These are phyloP conservation scores for Calameuta filiformis DNA, from an alignment of 2,888 invertebrate species.

Conservation along the genomic window DNA sequence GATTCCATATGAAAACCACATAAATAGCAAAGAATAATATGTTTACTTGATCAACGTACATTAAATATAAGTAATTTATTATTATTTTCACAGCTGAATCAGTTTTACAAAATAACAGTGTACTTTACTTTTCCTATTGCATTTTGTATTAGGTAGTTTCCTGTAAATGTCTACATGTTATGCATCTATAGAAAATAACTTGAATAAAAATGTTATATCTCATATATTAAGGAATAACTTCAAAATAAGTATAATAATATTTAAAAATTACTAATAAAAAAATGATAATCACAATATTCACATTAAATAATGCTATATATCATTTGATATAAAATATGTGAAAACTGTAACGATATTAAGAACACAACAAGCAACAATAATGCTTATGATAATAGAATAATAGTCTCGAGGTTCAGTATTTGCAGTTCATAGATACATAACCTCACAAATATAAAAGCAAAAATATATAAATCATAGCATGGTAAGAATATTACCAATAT, in stretches of 20 bases:
- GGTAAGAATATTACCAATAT: neutral
- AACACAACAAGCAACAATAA: neutral
- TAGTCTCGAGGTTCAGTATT: neutral
- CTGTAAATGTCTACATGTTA: too few species aligned
- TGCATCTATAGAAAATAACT: too few species aligned
- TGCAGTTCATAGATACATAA: neutral
- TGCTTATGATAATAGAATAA: constrained; percentile 3
- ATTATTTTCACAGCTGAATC: too few species aligned
- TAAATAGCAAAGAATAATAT: neutral
- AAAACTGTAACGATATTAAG: neutral
- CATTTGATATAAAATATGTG: neutral
- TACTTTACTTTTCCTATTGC: too few species aligned
- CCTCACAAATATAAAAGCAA: neutral
- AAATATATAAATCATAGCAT: neutral
- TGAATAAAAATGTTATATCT: too few species aligned
- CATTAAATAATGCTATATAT: neutral
- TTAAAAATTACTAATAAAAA: neutral
- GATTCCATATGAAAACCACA: neutral
- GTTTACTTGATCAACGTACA: too few species aligned
- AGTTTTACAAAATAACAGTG: neutral
- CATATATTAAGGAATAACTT: too few species aligned
- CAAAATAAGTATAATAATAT: neutral
- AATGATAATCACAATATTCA: neutral
- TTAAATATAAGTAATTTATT: too few species aligned
- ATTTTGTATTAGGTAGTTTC: too few species aligned